Percentiles rank a stretch among this genome's conserved stretches.
phyloP scores from a whole-genome alignment of 1,140 invertebrate genomes.

The Condylostylus longicornis region DNA sequence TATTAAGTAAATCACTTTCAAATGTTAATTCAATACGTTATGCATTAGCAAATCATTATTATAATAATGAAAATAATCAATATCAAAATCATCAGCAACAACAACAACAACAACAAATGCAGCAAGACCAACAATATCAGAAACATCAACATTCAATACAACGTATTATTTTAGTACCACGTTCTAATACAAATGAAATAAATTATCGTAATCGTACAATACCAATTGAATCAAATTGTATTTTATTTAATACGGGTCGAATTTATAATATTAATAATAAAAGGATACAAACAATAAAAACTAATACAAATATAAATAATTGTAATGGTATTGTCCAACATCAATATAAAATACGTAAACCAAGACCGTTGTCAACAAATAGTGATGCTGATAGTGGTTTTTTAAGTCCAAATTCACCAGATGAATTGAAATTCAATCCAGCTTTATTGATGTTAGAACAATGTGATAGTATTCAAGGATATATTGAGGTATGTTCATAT shows the following conservation, averaged over 20 bases:
- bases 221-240: slow-evolving; percentile 29
- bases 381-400: slow-evolving; percentile 32
- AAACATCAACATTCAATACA: slow-evolving; percentile 22
- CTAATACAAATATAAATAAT: too few species aligned
- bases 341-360: slow-evolving; percentile 28
- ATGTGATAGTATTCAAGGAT: slow-evolving; percentile 30
- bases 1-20: too few species aligned
- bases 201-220: slow-evolving; percentile 15
- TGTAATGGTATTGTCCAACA: too few species aligned
- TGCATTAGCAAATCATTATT: too few species aligned
- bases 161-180: slow-evolving; percentile 11
- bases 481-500: slow-evolving; percentile 29
- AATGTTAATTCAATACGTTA: too few species aligned
- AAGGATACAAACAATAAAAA: too few species aligned
- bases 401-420: slow-evolving; percentile 27
- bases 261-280: slow-evolving; percentile 30
- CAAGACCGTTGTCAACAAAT: slow-evolving; percentile 24
- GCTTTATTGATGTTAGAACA: slow-evolving; percentile 29
- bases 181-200: slow-evolving; percentile 9
- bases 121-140: too few species aligned
- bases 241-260: slow-evolving; percentile 27
- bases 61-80: too few species aligned
- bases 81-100: too few species aligned
- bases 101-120: too few species aligned
- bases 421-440: slow-evolving; percentile 24